Evolutionary conservation across 1,140 invertebrate species (phyloP).

Genomic region (Belonocnema kinseyi): DNA sequence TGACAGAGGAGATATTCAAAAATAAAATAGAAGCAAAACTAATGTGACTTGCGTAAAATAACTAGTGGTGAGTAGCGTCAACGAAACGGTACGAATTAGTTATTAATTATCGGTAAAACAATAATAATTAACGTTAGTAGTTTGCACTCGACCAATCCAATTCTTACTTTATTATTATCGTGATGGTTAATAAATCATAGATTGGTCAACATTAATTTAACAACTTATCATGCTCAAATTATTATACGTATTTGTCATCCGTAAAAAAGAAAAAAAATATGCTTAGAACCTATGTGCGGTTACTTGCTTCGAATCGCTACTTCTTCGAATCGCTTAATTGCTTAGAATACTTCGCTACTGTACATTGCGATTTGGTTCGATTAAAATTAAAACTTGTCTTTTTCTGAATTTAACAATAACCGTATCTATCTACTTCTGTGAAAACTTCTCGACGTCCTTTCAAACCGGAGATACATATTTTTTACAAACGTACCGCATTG

Average conservation of each 20-base stretch:
- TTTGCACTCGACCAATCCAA: constrained; percentile 5
- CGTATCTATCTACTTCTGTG: too few relatives aligned
- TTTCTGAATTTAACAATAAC: not conserved
- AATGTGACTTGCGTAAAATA: constrained; percentile 19
- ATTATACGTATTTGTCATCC: constrained; percentile 8
- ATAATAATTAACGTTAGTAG: constrained; percentile 29
- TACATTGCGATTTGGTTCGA: constrained; percentile 23
- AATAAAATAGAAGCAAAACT: constrained; percentile 10
- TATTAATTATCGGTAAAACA: not conserved
- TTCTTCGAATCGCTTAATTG: not conserved
- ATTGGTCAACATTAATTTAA: constrained; percentile 23
- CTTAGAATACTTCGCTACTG: constrained; percentile 29
- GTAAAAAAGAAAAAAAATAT: constrained; percentile 3
- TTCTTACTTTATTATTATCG: not conserved
- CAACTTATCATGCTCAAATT: constrained; percentile 17
- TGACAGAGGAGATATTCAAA: not conserved
- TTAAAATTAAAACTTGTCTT: constrained; percentile 9
- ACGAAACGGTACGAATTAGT: not conserved
- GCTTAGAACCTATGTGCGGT: constrained; percentile 17
- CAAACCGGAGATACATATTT: not conserved
- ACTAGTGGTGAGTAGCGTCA: constrained; percentile 24
- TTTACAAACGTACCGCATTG: not conserved
- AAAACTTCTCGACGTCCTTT: not conserved
- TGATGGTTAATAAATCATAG: constrained; percentile 12
- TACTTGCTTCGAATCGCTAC: constrained; percentile 14